These are phyloP conservation scores for Portunus trituberculatus DNA, from an alignment of 1,140 invertebrate genomes.

Conservation along the genomic window DNA sequence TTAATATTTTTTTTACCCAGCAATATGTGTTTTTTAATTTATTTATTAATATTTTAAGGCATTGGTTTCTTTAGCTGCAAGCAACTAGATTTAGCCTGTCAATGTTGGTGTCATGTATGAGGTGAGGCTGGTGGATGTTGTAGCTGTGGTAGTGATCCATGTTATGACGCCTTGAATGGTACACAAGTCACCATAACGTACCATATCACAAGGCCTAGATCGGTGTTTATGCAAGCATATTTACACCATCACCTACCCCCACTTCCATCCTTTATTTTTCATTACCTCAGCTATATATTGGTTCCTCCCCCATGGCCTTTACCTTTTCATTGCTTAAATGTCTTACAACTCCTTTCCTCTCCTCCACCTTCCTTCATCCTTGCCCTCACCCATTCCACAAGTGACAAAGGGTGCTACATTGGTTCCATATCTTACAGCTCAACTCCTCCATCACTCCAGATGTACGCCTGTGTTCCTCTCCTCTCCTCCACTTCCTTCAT, in stretches of 20 bases:
- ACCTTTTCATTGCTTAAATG: too few species aligned
- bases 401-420: not conserved
- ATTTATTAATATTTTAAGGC: not conserved
- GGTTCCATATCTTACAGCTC: not conserved
- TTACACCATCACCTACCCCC: not conserved
- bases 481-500: not conserved
- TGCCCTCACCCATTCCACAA: not conserved
- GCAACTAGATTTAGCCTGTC: not conserved
- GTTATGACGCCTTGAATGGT: not conserved
- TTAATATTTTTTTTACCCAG: not conserved
- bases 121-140: slow-evolving; percentile 17
- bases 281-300: not conserved
- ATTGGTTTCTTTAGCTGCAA: slow-evolving; percentile 10
- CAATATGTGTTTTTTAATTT: too few species aligned
- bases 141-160: not conserved
- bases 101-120: not conserved
- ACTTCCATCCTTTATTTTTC: not conserved
- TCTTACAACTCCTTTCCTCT: not conserved
- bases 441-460: too few species aligned
- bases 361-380: not conserved
- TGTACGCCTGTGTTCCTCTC: too few species aligned
- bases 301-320: too few species aligned
- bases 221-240: not conserved
- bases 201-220: too few species aligned
- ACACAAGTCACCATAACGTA: not conserved